A percentile compares a stretch with the other conserved stretches of the same genome.
These are phyloP conservation scores for Sphaerophoria taeniata DNA, from an alignment of 2,888 invertebrate species.

Conservation along the genomic window DNA sequence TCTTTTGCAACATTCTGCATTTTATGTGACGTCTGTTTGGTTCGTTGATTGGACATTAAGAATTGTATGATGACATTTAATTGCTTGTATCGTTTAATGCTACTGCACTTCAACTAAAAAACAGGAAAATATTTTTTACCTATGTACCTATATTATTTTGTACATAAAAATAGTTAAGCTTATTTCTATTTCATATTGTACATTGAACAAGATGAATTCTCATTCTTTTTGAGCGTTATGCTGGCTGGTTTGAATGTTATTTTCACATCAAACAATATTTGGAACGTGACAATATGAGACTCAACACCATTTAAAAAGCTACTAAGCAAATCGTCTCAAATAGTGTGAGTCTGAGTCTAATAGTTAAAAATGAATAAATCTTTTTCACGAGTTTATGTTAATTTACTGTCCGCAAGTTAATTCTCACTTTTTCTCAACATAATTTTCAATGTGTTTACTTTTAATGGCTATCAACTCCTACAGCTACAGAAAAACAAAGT, in stretches of 20 bases:
- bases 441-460: background rate
- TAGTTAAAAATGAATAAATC: background rate
- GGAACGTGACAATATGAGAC: constrained; percentile 8
- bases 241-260: background rate
- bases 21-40: constrained; percentile 16
- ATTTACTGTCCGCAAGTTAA: constrained; percentile 11
- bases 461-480: no score
- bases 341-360: background rate
- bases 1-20: constrained; percentile 26
- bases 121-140: background rate
- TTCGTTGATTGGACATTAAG: constrained; percentile 22
- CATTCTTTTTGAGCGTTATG: no score
- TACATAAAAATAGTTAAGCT: no score
- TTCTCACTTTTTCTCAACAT: background rate
- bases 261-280: background rate
- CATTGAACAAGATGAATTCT: no score
- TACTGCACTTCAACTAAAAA: background rate
- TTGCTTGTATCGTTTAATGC: constrained; percentile 1
- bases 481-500: no score
- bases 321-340: background rate
- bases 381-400: constrained; percentile 10
- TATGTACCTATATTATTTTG: background rate
- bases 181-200: no score
- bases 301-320: background rate
- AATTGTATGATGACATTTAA: constrained; percentile 10